Conservation (phyloP, 2,888 invertebrate genomes). For the Microctonus aethiopoides region DNA sequence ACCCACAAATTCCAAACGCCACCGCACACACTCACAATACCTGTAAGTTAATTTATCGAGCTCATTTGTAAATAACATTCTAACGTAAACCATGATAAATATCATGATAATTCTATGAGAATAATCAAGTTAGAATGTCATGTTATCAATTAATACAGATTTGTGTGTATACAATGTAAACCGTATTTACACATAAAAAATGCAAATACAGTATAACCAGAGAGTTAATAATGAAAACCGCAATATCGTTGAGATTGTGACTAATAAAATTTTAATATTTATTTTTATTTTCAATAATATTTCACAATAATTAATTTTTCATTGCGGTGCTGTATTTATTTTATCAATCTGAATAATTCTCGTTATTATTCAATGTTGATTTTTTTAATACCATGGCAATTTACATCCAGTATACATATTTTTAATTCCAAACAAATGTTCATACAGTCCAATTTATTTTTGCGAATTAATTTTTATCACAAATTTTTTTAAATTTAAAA, state of each 20-base stretch:
- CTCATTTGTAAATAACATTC: slow-evolving; percentile 26
- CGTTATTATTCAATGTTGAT: too few relatives aligned
- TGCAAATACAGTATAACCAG: too few relatives aligned
- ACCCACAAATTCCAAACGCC: slow-evolving; percentile 59
- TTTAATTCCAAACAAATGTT: too few relatives aligned
- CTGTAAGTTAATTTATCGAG: slow-evolving; percentile 38
- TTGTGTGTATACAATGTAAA: too few relatives aligned
- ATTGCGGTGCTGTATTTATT: slow-evolving; percentile 50
- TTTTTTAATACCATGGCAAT: slow-evolving; percentile 1
- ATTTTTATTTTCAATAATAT: slow-evolving; percentile 53
- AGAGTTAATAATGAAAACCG: slow-evolving; percentile 38
- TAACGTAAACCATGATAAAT: slow-evolving; percentile 15
- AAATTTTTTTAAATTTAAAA: too few relatives aligned
- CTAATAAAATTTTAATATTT: slow-evolving; percentile 36
- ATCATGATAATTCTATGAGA: neutral
- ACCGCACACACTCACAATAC: slow-evolving; percentile 31
- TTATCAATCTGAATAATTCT: slow-evolving; percentile 42
- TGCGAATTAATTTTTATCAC: too few relatives aligned
- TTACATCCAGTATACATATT: too few relatives aligned
- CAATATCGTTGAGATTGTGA: slow-evolving; percentile 45
- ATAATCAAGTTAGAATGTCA: neutral
- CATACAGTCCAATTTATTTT: too few relatives aligned
- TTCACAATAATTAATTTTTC: slow-evolving; percentile 63
- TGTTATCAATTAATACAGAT: neutral
- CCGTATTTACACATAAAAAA: too few relatives aligned